Evolutionary conservation across 2,888 invertebrate genomes (phyloP), one percentile per base, ranked within the genome.

Genomic region (Sicus ferrugineus): DNA sequence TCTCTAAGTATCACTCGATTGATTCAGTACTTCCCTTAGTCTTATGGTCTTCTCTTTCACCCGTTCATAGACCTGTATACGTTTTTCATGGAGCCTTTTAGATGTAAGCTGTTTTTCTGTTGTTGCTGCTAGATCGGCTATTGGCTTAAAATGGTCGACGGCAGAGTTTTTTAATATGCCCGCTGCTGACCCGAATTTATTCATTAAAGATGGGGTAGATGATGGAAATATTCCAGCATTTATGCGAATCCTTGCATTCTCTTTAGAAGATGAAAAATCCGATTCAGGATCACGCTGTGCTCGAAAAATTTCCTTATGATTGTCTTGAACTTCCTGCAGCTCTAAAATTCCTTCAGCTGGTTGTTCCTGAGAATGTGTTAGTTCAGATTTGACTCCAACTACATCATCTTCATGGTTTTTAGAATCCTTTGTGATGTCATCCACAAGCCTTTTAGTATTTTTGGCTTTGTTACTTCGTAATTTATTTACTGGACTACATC

Each of bases 51-150:
- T 78, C 3, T 77, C 73, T 50, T 77, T 77, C 11, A 81, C 48
- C 62, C 78, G 9, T 28, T 72, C 9, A 78, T 74, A 16, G 75
- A 74, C 68, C 11, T 81, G 79, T 3, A 74, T 73, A n/a, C 78
- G 75, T 59, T 72, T 78, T 38, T 74, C 74, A 46, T 79, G 81
- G 9, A 78, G 73, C 1, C 77, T 72, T 52, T 78, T 69, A 7
- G 73, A 73, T n/a, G 73, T 76, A 28, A 82, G 48, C 2, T 80
- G 65, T 14, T 81, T 79, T 67, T 77, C 80, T 11, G 81, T 77
- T 62, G 74, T 77, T 42, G 71, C 58, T 65, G 73, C 28, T 5
- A 77, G 50, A 0, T 65, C 46, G 5, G 77, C 75, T 14, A 80
- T 16, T 7, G 64, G 30, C 26, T 71, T 71, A 6, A 78, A 65